Conservation (phyloP, 2,888 invertebrate genomes). For the Leucophenga maculata region DNA sequence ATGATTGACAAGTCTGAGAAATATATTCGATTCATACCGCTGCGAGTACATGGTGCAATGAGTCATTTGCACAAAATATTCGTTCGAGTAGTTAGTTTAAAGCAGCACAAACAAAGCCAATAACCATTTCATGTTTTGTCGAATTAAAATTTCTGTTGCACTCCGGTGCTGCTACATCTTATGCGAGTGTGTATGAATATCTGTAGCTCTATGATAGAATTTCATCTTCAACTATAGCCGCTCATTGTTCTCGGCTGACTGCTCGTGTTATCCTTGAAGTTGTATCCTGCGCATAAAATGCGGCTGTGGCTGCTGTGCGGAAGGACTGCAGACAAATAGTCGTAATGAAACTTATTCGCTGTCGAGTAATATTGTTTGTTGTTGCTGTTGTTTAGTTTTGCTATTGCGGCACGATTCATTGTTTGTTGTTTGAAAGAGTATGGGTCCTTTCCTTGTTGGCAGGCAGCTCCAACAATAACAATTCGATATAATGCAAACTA, state of each 20-base stretch:
- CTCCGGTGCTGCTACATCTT: background rate
- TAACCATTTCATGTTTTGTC: conserved; percentile 60
- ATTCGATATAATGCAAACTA: conserved; percentile 69
- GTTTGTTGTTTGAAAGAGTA: conserved; percentile 5
- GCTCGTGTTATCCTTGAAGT: conserved; percentile 46
- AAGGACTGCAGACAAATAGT: conserved; percentile 64
- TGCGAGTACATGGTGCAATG: conserved; percentile 21
- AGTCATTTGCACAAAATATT: conserved; percentile 36
- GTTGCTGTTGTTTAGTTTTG: conserved; percentile 34
- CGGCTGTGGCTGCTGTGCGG: conserved; percentile 64
- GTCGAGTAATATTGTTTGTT: conserved; percentile 34
- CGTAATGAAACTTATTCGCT: conserved; percentile 56
- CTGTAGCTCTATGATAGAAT: too few relatives aligned
- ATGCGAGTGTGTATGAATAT: too few relatives aligned
- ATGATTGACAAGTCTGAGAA: conserved; percentile 8
- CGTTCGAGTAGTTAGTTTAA: conserved; percentile 28
- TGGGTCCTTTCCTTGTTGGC: conserved; percentile 2
- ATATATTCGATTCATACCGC: too few relatives aligned
- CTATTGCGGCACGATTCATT: conserved; percentile 41
- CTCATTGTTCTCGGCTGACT: conserved; percentile 28
- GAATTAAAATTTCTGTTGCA: conserved; percentile 59
- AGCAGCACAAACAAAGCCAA: background rate
- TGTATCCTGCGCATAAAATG: conserved; percentile 66
- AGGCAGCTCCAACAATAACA: conserved; percentile 56
- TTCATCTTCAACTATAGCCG: background rate